Percentiles rank a stretch among this genome's conserved stretches.
These are phyloP conservation scores for Crypturellus undulatus DNA, from an alignment of 2,113 vertebrate genomes.

Conservation along the genomic window DNA sequence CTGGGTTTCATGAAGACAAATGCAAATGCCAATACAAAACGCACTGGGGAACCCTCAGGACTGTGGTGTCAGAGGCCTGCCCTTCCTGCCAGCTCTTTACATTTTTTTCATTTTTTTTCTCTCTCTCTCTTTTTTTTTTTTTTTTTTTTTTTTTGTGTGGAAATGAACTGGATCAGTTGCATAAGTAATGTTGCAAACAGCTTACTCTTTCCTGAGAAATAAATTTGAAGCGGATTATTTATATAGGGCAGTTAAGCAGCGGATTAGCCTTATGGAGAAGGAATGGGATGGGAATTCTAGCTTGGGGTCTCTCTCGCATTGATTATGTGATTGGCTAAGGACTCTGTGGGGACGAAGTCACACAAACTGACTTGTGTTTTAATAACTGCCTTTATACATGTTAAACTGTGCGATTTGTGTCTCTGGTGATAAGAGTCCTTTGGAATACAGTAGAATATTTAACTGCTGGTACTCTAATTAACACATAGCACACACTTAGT, in stretches of 20 bases:
- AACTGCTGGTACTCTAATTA: constrained; percentile 30
- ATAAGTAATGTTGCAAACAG: background rate
- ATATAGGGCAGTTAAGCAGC: background rate
- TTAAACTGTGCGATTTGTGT: constrained; percentile 12
- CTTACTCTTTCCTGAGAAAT: background rate
- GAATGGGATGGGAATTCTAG: background rate
- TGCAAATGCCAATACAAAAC: background rate
- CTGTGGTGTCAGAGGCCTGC: background rate
- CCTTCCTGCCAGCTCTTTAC: background rate
- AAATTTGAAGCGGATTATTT: background rate
- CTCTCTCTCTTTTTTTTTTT: background rate
- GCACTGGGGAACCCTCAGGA: background rate
- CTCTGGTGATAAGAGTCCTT: constrained; percentile 32
- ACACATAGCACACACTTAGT: constrained; percentile 19
- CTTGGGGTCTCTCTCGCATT: background rate
- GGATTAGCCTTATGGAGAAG: background rate
- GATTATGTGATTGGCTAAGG: background rate
- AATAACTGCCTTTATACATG: background rate
- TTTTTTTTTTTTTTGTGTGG: background rate
- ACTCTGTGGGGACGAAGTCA: background rate
- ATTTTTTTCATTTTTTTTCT: background rate
- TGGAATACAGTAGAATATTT: background rate
- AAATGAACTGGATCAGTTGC: too few species aligned
- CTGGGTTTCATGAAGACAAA: background rate
- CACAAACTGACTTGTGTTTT: background rate